Percentiles rank a stretch among this genome's conserved stretches.
These are phyloP conservation scores for Pangasius larnaudii DNA, from an alignment of 2,797 vertebrate genomes.

Conservation along the genomic window DNA sequence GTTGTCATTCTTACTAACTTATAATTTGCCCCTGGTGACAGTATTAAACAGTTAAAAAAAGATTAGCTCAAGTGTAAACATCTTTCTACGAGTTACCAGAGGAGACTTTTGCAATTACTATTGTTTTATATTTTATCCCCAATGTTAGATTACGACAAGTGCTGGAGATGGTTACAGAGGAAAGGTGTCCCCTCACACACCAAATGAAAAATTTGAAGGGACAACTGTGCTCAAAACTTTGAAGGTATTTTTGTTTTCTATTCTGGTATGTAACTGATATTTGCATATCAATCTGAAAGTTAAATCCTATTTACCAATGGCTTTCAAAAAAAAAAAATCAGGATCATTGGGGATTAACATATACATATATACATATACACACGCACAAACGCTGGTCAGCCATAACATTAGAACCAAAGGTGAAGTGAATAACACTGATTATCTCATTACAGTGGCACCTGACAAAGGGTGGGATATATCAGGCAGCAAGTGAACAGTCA, in stretches of 20 bases:
- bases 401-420: too few relatives aligned
- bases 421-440: too few relatives aligned
- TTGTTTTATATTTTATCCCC: neutral
- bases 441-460: too few relatives aligned
- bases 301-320: neutral
- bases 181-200: constrained; percentile 93
- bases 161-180: constrained; percentile 95
- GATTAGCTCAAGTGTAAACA: neutral
- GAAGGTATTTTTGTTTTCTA: constrained; percentile 74
- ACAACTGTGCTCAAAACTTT: constrained; percentile 93
- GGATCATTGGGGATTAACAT: neutral
- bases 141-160: constrained; percentile 81
- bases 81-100: neutral
- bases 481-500: too few relatives aligned
- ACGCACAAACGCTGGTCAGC: too few relatives aligned
- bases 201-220: constrained; percentile 96
- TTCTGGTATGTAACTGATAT: neutral
- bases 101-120: neutral
- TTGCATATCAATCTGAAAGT: neutral
- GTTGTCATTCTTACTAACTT: neutral
- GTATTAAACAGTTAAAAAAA: neutral
- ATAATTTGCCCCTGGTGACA: neutral
- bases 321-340: neutral
- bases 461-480: too few relatives aligned
- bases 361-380: too few relatives aligned